phyloP scores from a whole-genome alignment of 2,888 invertebrate species.

The Tolmerus cingulatus region DNA sequence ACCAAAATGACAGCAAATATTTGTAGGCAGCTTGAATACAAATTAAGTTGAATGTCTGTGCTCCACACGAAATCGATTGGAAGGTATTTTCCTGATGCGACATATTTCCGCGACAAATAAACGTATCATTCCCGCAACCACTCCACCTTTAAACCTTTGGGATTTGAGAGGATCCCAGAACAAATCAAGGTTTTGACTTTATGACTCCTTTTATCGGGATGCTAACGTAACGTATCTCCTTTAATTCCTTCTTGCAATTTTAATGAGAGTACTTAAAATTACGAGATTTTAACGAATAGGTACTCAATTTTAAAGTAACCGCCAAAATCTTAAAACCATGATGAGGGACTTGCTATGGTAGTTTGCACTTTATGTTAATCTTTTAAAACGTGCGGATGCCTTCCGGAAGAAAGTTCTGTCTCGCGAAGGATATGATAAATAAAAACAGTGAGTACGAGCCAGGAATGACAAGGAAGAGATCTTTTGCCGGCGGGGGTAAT shows the following conservation, averaged over 20 bases:
- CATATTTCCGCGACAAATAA: neutral
- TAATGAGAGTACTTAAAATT: neutral
- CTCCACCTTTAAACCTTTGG: neutral
- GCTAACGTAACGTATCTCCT: neutral
- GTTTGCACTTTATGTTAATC: neutral
- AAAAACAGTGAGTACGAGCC: neutral
- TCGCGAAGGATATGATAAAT: neutral
- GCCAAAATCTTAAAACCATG: neutral
- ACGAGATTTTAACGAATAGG: neutral
- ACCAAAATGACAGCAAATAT: slow-evolving; percentile 23
- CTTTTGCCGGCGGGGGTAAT: neutral
- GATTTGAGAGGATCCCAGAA: neutral
- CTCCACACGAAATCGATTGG: neutral
- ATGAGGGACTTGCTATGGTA: neutral
- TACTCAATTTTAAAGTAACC: neutral
- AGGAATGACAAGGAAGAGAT: neutral
- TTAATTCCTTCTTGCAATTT: neutral
- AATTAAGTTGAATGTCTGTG: neutral
- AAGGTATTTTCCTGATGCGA: neutral
- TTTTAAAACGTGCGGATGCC: neutral
- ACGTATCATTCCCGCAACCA: neutral
- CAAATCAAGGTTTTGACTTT: neutral
- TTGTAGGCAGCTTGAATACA: slow-evolving; percentile 22
- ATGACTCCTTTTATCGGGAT: neutral
- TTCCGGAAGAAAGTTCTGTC: neutral